These are phyloP conservation scores for Arrhamphus sclerolepis DNA, from an alignment of 2,797 vertebrate genomes.

Conservation along the genomic window DNA sequence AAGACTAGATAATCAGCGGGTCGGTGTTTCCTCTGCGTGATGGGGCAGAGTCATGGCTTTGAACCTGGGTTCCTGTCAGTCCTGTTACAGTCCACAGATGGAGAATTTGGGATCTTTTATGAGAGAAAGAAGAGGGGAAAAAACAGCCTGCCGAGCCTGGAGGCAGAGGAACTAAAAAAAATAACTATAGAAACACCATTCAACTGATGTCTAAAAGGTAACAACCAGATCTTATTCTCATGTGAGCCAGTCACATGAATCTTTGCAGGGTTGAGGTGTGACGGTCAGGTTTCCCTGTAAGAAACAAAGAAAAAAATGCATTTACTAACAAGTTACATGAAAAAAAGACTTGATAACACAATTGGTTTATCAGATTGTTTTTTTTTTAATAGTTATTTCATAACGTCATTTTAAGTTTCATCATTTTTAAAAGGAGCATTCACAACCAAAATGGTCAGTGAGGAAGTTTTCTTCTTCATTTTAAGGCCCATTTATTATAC, in stretches of 20 bases:
- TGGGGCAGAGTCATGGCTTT: slow-evolving; percentile 82
- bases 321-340: neutral
- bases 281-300: slow-evolving; percentile 82
- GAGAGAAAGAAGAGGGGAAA: slow-evolving; percentile 26
- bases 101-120: slow-evolving; percentile 62
- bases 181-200: slow-evolving; percentile 94
- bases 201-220: slow-evolving; percentile 95
- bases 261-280: slow-evolving; percentile 85
- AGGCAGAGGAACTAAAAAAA: slow-evolving; percentile 82
- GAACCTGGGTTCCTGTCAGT: slow-evolving; percentile 83
- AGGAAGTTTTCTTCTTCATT: no score
- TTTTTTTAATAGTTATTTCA: no score
- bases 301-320: slow-evolving; percentile 15
- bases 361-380: no score
- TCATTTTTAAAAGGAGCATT: no score
- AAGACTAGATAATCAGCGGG: slow-evolving; percentile 80
- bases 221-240: slow-evolving; percentile 83
- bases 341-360: neutral
- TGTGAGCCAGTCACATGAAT: slow-evolving; percentile 96
- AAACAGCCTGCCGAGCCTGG: slow-evolving; percentile 79
- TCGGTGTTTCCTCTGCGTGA: slow-evolving; percentile 73
- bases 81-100: slow-evolving; percentile 80
- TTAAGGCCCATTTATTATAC: no score
- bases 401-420: no score
- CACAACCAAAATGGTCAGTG: no score